Percentiles rank a stretch among this genome's conserved stretches.
phyloP scores from a whole-genome alignment of 2,797 vertebrate genomes.

The Pygocentrus nattereri region DNA sequence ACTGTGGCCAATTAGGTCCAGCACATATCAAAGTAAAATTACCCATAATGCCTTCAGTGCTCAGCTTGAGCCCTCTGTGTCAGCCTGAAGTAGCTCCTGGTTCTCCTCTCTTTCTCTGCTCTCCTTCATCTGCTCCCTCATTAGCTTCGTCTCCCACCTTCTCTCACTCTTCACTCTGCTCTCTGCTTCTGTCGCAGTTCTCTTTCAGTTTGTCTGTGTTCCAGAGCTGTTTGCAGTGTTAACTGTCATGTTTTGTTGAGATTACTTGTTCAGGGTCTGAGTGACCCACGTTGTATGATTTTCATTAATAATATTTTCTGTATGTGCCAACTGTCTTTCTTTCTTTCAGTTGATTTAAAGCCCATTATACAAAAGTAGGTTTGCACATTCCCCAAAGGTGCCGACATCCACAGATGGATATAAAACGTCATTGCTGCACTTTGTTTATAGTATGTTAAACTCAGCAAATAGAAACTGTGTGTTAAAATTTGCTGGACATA shows the following conservation, averaged over 20 bases:
- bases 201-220: conserved; percentile 12
- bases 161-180: conserved; percentile 2
- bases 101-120: not conserved
- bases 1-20: conserved; percentile 61
- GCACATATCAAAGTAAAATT: conserved; percentile 51
- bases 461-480: too few relatives aligned
- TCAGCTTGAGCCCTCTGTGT: not conserved
- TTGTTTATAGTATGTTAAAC: too few relatives aligned
- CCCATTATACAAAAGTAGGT: too few relatives aligned
- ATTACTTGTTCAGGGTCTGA: not conserved
- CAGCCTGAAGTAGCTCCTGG: conserved; percentile 9
- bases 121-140: conserved; percentile 23
- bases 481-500: too few relatives aligned
- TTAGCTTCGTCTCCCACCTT: not conserved
- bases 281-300: not conserved
- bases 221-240: conserved; percentile 64
- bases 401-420: too few relatives aligned
- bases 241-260: not conserved
- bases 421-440: too few relatives aligned
- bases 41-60: conserved; percentile 39
- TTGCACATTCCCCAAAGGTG: too few relatives aligned
- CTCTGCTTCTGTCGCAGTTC: not conserved
- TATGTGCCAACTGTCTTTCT: not conserved
- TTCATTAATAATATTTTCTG: too few relatives aligned
- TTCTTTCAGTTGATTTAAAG: too few relatives aligned